A percentile compares a stretch with the other conserved stretches of the same genome.
Evolutionary conservation across 2,797 vertebrate species (phyloP).

Genomic region (Acipenser ruthenus): DNA sequence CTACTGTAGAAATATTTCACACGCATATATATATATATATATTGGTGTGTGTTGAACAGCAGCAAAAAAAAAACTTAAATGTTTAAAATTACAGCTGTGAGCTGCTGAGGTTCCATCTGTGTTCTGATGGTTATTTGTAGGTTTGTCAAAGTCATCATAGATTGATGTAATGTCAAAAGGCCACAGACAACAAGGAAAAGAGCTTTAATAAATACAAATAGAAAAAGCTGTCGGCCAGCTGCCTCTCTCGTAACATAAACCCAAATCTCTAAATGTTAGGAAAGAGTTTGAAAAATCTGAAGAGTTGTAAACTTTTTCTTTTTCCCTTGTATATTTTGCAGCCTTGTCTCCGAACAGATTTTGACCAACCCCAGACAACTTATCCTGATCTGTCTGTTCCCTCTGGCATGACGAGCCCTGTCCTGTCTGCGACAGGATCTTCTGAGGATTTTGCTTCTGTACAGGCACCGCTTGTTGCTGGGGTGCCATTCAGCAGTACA

Average conservation of each 20-base stretch:
- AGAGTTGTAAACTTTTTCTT: background rate
- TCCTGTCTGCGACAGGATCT: conserved; percentile 49
- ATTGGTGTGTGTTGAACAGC: no score
- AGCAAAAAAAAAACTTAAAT: no score
- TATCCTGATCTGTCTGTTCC: conserved; percentile 72
- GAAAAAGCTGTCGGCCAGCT: background rate
- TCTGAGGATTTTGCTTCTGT: conserved; percentile 68
- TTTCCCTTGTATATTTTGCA: conserved; percentile 35
- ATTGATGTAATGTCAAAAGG: no score
- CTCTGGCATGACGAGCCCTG: conserved; percentile 68
- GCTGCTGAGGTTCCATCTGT: no score
- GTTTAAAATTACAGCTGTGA: no score
- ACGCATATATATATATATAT: no score
- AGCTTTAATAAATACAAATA: background rate
- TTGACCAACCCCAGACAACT: conserved; percentile 64
- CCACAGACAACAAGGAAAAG: background rate
- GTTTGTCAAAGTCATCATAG: no score
- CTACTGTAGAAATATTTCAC: no score
- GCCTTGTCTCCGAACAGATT: conserved; percentile 78
- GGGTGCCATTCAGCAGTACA: conserved; percentile 38
- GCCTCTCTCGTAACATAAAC: background rate
- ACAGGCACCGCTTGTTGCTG: conserved; percentile 29
- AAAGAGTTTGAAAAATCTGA: background rate
- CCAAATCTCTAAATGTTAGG: background rate
- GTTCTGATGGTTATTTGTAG: no score